Percentiles rank a stretch among this genome's conserved stretches.
phyloP scores from a whole-genome alignment of 2,797 vertebrate genomes.

The Rhincodon typus region DNA sequence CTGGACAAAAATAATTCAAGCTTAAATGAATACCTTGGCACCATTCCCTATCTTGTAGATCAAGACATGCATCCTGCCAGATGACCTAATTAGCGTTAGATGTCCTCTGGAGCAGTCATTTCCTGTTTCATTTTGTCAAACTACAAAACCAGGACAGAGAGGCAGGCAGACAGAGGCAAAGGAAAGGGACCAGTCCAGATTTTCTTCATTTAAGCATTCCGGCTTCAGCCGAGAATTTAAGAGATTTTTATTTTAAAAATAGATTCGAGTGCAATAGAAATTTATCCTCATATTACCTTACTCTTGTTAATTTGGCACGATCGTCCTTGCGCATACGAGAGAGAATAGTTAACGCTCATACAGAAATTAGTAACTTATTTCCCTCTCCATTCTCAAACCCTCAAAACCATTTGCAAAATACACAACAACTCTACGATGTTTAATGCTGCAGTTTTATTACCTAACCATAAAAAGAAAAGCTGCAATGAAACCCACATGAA shows the following conservation, averaged over 20 bases:
- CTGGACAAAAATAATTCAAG: background rate
- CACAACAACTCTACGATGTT: background rate
- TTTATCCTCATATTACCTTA: background rate
- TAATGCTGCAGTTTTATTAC: background rate
- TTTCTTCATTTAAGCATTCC: background rate
- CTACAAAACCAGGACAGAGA: background rate
- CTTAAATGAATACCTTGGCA: background rate
- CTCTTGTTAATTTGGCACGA: background rate
- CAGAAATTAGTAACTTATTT: too few species aligned
- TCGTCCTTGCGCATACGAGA: background rate
- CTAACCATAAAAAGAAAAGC: background rate
- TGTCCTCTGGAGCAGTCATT: background rate
- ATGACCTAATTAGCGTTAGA: background rate
- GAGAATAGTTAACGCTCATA: background rate
- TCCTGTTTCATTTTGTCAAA: background rate
- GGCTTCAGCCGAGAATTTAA: background rate
- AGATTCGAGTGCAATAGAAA: background rate
- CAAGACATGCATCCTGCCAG: background rate
- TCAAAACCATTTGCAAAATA: background rate
- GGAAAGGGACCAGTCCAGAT: background rate
- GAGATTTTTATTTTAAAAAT: too few species aligned
- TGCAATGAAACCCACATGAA: background rate
- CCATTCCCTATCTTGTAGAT: background rate
- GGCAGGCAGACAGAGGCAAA: background rate
- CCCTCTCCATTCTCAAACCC: background rate